Conservation (phyloP, 2,888 invertebrate genomes). For the Augochlorella aurata region DNA sequence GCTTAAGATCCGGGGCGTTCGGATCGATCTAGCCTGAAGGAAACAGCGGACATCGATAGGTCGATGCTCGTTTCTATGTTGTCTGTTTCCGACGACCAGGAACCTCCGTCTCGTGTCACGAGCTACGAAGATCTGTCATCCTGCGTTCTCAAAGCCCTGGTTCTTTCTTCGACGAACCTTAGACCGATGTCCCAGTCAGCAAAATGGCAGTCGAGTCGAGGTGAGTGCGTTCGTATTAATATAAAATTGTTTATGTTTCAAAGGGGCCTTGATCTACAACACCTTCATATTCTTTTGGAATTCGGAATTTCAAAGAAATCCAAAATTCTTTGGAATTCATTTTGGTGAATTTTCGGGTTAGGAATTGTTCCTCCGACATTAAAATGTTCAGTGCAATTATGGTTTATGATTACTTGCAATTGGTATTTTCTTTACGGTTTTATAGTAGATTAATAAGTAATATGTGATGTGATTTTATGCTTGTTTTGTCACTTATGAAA, state of each 20-base stretch:
- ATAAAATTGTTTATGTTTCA: neutral
- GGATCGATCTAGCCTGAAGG: constrained; percentile 37
- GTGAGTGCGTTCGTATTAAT: constrained; percentile 32
- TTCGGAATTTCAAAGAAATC: no score
- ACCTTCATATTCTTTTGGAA: neutral
- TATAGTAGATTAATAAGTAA: no score
- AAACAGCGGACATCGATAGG: constrained; percentile 41
- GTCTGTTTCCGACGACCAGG: constrained; percentile 6
- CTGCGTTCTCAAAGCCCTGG: neutral
- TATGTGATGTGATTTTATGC: no score
- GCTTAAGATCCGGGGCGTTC: neutral
- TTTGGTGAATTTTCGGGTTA: no score
- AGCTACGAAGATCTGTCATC: constrained; percentile 2
- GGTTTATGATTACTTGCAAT: no score
- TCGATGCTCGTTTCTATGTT: constrained; percentile 49
- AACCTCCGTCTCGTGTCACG: neutral
- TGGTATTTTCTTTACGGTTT: no score
- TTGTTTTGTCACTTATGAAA: no score
- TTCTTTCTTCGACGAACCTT: neutral
- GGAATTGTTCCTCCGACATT: no score
- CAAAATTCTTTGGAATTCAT: no score
- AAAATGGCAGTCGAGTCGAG: constrained; percentile 67
- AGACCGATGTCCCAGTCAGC: neutral
- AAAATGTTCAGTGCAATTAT: no score
- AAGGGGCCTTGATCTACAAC: neutral